A percentile compares a stretch with the other conserved stretches of the same genome.
These are phyloP conservation scores for Rhabdomys pumilio DNA, from an alignment of 2,797 vertebrate genomes.

Conservation along the genomic window DNA sequence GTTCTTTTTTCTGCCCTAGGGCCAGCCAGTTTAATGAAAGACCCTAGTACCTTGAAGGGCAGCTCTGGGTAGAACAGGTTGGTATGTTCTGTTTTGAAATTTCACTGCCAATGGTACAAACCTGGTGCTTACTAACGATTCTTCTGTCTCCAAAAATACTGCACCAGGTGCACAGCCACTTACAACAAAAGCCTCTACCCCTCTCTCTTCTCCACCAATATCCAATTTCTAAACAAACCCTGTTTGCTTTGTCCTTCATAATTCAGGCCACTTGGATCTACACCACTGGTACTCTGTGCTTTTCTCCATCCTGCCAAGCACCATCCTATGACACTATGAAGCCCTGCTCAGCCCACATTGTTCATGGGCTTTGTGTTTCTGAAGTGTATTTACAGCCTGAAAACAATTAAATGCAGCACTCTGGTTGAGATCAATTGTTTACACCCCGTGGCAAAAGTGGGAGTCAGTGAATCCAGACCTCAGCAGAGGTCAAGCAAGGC, in stretches of 20 bases:
- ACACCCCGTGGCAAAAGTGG: not conserved
- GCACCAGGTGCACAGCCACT: not conserved
- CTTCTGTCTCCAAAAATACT: not conserved
- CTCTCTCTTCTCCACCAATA: not conserved
- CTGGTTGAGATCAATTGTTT: not conserved
- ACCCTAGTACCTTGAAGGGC: not conserved
- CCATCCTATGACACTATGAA: not conserved
- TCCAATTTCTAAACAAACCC: not conserved
- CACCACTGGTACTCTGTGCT: rapidly evolving
- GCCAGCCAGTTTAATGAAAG: not conserved
- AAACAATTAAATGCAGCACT: not conserved
- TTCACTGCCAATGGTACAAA: not conserved
- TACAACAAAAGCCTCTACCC: not conserved
- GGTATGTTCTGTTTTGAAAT: not conserved
- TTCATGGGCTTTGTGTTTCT: not conserved
- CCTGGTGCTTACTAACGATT: not conserved
- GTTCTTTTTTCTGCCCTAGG: not conserved
- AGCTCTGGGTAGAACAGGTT: not conserved
- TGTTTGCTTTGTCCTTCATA: not conserved
- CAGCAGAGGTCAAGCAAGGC: not conserved
- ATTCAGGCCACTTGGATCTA: not conserved
- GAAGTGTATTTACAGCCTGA: not conserved
- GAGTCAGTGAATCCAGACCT: not conserved
- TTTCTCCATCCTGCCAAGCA: not conserved
- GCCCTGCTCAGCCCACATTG: not conserved